Conservation (phyloP, 1,140 invertebrate species). For the Calycopis cecrops region DNA sequence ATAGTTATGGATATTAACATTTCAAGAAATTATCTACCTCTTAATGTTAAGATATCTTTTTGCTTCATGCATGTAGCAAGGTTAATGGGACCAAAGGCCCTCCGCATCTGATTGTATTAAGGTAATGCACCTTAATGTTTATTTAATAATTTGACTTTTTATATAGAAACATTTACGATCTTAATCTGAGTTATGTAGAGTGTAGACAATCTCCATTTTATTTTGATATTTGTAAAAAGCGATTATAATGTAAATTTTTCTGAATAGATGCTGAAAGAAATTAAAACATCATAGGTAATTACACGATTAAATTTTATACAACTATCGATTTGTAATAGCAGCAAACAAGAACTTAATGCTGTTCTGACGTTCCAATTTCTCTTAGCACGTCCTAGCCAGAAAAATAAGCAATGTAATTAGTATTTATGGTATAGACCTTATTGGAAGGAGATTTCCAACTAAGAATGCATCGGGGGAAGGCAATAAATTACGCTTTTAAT, state of each 20-base stretch:
- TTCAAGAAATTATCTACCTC: conserved; percentile 69
- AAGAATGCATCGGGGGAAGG: conserved; percentile 70
- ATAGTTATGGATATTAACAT: conserved; percentile 30
- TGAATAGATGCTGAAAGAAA: no score
- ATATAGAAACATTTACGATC: neutral
- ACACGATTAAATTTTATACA: no score
- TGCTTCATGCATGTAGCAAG: conserved; percentile 7
- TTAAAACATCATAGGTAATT: no score
- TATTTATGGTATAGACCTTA: no score
- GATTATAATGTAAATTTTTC: neutral
- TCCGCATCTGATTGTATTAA: neutral
- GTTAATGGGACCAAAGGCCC: conserved; percentile 6
- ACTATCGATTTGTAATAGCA: no score
- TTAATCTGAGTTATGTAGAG: conserved; percentile 2
- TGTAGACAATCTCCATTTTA: conserved; percentile 3
- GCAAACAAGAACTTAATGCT: no score
- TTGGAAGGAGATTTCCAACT: conserved; percentile 5
- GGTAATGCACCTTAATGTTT: neutral
- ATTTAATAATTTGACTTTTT: neutral
- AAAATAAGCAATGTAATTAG: no score
- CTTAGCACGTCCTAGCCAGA: no score
- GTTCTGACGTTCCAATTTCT: no score
- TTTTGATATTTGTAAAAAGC: neutral
- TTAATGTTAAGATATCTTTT: conserved; percentile 50
- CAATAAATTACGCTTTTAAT: conserved; percentile 76